Base-by-base conservation (phyloP, 2,797 vertebrate genomes). In the Euthynnus affinis region DNA sequence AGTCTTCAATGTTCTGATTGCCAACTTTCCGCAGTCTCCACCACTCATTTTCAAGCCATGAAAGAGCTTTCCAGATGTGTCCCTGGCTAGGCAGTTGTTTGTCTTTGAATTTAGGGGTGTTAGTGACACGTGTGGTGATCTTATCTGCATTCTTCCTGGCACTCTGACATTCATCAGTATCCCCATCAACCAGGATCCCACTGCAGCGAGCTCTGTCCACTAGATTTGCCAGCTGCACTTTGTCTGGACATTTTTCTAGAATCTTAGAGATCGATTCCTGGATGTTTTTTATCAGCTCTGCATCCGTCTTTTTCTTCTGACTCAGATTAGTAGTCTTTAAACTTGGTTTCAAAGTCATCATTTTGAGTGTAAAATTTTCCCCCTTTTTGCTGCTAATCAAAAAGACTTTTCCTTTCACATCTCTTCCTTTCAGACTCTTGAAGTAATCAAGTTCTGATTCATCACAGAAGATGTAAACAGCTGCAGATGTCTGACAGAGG, bases 381-480 rank as follows among this genome's bases (percentile, higher is more conserved):
- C 34, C 70, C 4, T 71, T 48, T 14, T 12, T 37, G 15, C 76
- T 72, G 13, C 58, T 61, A 7, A 87, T 81, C 58, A 88, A 37
- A 69, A 83, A 65, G 3, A 85, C 2, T 22, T 67, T 70, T 69
- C 61, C 62, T 51, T 74, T 64, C 12, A 61, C 2, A 10, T 69
- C 14, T 55, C 62, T 78, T 44, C 34, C 53, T 55, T 83, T n/a
- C 59, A 74, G 55, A 53, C 57, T 77, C 15, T 93, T 87, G 1
- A 85, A 65, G 68, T 82, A 89, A 44, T 85, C 83, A 0, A 59
- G 71, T 51, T 82, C 51, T 14, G 78, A 71, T 70, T 94, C 85
- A 74, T 95, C 88, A 0, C 87, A 90, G 83, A 93, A 72, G 59
- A 95, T 91, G 71, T 94, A 94, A 53, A 95, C 80, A 1, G 89